Evolutionary conservation across 2,888 invertebrate genomes (phyloP).

Genomic region (Diloba caeruleocephala): DNA sequence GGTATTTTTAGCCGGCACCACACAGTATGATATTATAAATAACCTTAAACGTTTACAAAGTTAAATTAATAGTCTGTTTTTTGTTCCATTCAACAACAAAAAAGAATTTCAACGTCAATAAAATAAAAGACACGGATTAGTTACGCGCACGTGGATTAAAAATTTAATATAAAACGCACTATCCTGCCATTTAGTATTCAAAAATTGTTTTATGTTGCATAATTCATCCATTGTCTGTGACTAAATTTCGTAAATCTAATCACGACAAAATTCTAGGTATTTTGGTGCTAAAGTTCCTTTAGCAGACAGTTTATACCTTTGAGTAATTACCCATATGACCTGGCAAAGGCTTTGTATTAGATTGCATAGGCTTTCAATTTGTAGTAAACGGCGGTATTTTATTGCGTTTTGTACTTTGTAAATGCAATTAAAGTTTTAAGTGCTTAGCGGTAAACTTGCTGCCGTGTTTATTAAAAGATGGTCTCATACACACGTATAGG

Average conservation of each 20-base stretch:
- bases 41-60: no score
- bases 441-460: conserved; percentile 8
- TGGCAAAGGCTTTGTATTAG: background rate
- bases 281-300: background rate
- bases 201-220: conserved; percentile 15
- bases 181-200: conserved; percentile 23
- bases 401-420: conserved; percentile 5
- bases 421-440: conserved; percentile 9
- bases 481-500: no score
- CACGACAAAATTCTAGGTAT: conserved; percentile 9
- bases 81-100: no score
- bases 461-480: background rate
- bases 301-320: conserved; percentile 4
- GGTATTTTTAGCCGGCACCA: no score
- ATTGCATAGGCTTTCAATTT: background rate
- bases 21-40: no score
- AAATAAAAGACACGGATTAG: conserved; percentile 17
- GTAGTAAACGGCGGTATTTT: conserved; percentile 5
- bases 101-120: background rate
- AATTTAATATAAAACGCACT: background rate
- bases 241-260: conserved; percentile 13
- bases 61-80: no score
- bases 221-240: conserved; percentile 18
- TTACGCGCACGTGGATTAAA: conserved; percentile 17
- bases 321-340: background rate